Conservation (phyloP, 2,113 vertebrate genomes). For the Hippopotamus amphibius region DNA sequence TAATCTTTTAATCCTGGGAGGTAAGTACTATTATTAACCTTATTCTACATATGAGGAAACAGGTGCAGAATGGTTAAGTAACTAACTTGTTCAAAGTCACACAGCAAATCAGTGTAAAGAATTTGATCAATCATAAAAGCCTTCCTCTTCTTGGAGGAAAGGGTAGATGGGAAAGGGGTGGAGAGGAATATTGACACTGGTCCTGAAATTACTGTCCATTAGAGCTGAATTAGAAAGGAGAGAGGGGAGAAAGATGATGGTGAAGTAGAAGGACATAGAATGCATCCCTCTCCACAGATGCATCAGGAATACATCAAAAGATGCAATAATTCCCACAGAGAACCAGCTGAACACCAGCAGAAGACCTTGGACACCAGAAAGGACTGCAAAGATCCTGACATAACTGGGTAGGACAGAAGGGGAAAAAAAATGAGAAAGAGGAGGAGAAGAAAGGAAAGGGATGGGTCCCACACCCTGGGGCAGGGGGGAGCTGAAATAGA, state of each 20-base stretch:
- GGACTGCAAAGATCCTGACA: too few relatives aligned
- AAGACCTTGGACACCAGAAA: too few relatives aligned
- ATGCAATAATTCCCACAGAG: too few relatives aligned
- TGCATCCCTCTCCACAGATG: too few relatives aligned
- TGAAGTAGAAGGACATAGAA: too few relatives aligned
- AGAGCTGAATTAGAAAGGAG: background rate
- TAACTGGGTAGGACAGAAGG: too few relatives aligned
- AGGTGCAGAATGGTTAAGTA: background rate
- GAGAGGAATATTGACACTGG: background rate
- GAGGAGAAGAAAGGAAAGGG: too few relatives aligned
- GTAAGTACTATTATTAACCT: slow-evolving; percentile 5
- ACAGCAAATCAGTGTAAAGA: background rate
- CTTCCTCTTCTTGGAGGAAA: background rate
- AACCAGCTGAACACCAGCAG: too few relatives aligned
- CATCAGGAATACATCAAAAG: too few relatives aligned
- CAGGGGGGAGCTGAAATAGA: too few relatives aligned
- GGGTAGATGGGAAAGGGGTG: background rate
- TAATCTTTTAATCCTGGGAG: background rate
- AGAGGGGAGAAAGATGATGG: background rate
- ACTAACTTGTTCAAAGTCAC: background rate
- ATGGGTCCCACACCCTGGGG: too few relatives aligned
- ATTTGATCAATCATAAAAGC: background rate
- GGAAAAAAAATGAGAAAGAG: too few relatives aligned
- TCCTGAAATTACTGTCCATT: background rate
- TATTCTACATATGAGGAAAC: background rate